phyloP scores from a whole-genome alignment of 2,888 invertebrate species.

The Dugesia japonica region DNA sequence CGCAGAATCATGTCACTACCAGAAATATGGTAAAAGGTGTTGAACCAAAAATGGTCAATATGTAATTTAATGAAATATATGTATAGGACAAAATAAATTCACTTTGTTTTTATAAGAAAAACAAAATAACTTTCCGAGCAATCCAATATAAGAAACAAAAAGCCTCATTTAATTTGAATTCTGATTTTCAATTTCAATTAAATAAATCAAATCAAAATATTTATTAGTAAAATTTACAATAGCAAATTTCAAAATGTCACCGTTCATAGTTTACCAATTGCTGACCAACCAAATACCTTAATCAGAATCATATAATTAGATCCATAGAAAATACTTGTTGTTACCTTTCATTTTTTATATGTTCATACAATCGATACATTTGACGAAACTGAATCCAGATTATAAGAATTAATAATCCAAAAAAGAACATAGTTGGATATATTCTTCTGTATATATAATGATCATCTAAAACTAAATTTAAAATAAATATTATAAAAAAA shows the following conservation, averaged over 20 bases:
- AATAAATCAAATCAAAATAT: not conserved
- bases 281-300: slow-evolving; percentile 70
- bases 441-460: slow-evolving; percentile 60
- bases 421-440: slow-evolving; percentile 70
- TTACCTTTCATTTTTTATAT: slow-evolving; percentile 74
- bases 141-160: too few species aligned
- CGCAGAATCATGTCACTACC: too few species aligned
- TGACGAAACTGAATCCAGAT: slow-evolving; percentile 73
- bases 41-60: too few species aligned
- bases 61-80: too few species aligned
- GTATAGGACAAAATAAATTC: too few species aligned
- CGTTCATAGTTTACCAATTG: slow-evolving; percentile 81
- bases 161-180: too few species aligned
- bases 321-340: not conserved
- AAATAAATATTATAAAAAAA: too few species aligned
- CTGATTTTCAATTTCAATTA: too few species aligned
- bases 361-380: slow-evolving; percentile 80
- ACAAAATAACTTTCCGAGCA: too few species aligned
- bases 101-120: too few species aligned
- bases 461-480: slow-evolving; percentile 22
- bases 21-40: too few species aligned
- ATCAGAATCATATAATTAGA: slow-evolving; percentile 1
- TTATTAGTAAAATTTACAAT: slow-evolving; percentile 13
- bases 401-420: slow-evolving; percentile 57
- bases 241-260: not conserved